phyloP scores from a whole-genome alignment of 2,113 vertebrate species.

The Thalassoma bifasciatum region DNA sequence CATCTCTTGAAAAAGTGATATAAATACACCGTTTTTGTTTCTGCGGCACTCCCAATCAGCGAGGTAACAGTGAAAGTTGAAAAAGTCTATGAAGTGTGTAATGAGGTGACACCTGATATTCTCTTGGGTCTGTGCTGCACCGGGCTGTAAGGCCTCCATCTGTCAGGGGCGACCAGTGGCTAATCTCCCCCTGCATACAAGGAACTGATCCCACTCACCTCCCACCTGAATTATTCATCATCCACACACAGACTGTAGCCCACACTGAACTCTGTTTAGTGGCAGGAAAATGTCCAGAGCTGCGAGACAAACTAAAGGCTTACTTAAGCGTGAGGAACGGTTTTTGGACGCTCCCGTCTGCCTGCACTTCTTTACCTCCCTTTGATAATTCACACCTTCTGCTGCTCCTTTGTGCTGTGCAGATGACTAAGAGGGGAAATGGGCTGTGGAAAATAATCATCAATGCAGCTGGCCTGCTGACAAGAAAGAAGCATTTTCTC shows the following conservation, averaged over 20 bases:
- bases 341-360: conserved; percentile 61
- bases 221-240: conserved; percentile 79
- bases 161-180: conserved; percentile 78
- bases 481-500: conserved; percentile 65
- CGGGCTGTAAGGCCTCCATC: conserved; percentile 80
- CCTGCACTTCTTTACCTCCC: conserved; percentile 69
- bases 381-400: conserved; percentile 79
- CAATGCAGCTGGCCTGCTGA: conserved; percentile 78
- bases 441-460: conserved; percentile 83
- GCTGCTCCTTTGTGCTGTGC: conserved; percentile 78
- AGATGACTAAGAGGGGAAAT: conserved; percentile 82
- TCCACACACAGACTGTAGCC: conserved; percentile 66
- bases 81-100: conserved; percentile 78
- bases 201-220: conserved; percentile 73
- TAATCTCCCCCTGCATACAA: conserved; percentile 73
- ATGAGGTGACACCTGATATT: conserved; percentile 80
- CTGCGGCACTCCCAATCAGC: conserved; percentile 56
- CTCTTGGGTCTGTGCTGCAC: conserved; percentile 66
- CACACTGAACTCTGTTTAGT: conserved; percentile 69
- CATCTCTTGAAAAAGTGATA: neutral
- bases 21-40: conserved; percentile 9
- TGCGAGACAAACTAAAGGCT: conserved; percentile 64
- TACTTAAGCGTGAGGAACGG: conserved; percentile 50
- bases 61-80: conserved; percentile 64
- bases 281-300: conserved; percentile 58